Evolutionary conservation across 2,888 invertebrate species (phyloP).

Genomic region (Leptogaster cylindrica): DNA sequence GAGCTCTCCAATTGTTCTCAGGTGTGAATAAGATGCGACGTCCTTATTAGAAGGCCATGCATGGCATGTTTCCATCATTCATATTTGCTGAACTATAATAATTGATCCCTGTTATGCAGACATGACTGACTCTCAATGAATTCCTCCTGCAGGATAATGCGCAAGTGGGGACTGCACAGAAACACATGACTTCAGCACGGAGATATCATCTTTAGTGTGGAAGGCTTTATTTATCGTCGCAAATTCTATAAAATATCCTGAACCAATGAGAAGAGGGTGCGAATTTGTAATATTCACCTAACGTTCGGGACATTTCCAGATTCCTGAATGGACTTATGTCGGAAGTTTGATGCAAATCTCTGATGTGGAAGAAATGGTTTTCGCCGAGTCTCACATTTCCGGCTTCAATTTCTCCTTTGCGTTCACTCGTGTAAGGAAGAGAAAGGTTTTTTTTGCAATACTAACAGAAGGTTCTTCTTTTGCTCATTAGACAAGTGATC

Average conservation of each 20-base stretch:
- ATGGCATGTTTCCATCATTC: conserved; percentile 49
- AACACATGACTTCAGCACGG: neutral
- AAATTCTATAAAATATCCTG: conserved; percentile 20
- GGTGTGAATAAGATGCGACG: conserved; percentile 62
- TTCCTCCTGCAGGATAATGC: conserved; percentile 4
- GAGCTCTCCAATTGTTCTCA: conserved; percentile 56
- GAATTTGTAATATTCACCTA: neutral
- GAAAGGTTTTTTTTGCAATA: too few relatives aligned
- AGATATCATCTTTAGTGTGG: neutral
- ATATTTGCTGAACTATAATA: conserved; percentile 59
- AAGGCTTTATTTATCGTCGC: conserved; percentile 7
- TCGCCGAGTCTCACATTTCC: neutral
- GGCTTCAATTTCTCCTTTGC: too few relatives aligned
- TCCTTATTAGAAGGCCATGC: conserved; percentile 53
- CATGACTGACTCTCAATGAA: conserved; percentile 61
- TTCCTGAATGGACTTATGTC: neutral
- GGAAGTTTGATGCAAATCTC: neutral
- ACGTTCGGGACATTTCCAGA: neutral
- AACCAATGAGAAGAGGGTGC: conserved; percentile 5
- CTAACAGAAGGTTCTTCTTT: too few relatives aligned
- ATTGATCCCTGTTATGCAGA: conserved; percentile 62
- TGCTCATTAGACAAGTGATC: too few relatives aligned
- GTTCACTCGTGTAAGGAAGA: too few relatives aligned
- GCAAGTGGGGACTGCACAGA: conserved; percentile 4
- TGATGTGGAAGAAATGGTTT: neutral